Evolutionary conservation across 2,888 invertebrate genomes (phyloP), one percentile per base, ranked within the genome.

Genomic region (Quadriops clusia): DNA sequence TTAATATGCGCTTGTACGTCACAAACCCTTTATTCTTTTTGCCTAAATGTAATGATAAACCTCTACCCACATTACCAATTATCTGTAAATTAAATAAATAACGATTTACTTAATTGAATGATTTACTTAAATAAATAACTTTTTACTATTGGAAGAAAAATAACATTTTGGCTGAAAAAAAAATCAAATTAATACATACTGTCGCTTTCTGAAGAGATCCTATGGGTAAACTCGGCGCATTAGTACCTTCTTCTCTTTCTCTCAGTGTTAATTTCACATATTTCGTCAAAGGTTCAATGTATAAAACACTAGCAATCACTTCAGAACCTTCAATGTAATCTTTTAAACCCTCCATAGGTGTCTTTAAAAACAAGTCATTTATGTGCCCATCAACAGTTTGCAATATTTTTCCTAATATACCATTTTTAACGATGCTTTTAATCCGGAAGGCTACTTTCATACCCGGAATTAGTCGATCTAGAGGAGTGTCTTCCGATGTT

Each of bases 251-350:
- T 8, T 18, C 10, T 5, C 18, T 13, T 6, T 14, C 28, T 10
- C 32, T 22, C 15, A 28, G 8, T 5, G 73, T 73, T 28, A 83
- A 64, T 51, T 74, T 79, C 0, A 74, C 72, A 1, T 75, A 65
- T 53, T 80, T 80, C 1, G 77, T 68, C 0, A 73, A 62, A 7
- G 80, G 79, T 59, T 79, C 65, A 26, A 73, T 62, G 51, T 79
- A 83, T 3, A 83, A 54, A 3, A 83, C 67, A 13, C 74, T 67
- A 0, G 76, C 77, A 61, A 36, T 65, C 58, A 3, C 60, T 59
- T 32, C 69, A 58, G 44, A 70, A 60, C 71, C 72, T 33, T 69
- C 63, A 36, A 72, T 63, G 4, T 72, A 72, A 44, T 66, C 64
- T 17, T 61, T 61, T 17, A 68, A 38, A 1, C 64, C 58, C 68